These are phyloP conservation scores for Gryllus longicercus DNA, from an alignment of 2,888 invertebrate genomes.

Conservation along the genomic window DNA sequence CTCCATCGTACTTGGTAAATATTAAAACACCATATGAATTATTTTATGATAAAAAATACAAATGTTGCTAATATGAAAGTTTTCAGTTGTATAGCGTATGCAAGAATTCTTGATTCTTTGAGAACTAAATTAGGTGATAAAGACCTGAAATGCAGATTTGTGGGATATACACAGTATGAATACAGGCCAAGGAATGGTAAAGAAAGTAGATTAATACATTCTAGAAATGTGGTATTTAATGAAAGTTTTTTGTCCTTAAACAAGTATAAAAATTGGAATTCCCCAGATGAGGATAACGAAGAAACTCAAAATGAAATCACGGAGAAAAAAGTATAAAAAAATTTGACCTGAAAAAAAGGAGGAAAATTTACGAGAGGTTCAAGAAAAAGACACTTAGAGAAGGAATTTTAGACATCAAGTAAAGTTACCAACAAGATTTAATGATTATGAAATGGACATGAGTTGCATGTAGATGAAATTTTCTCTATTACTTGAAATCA, in stretches of 20 bases:
- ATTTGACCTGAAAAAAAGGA: not conserved
- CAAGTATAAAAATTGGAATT: slow-evolving; percentile 19
- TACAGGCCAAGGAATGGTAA: not conserved
- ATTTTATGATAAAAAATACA: slow-evolving; percentile 45
- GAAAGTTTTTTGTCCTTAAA: no score
- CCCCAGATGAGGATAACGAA: not conserved
- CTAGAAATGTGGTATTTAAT: no score
- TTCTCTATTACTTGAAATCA: no score
- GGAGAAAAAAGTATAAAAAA: not conserved
- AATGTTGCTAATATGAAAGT: slow-evolving; percentile 41
- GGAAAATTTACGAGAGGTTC: not conserved
- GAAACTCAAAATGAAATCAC: not conserved
- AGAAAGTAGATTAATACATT: no score
- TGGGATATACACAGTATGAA: not conserved
- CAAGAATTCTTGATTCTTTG: not conserved
- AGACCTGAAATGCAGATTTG: not conserved
- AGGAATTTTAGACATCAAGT: no score
- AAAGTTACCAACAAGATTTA: no score
- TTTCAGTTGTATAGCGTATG: slow-evolving; percentile 41
- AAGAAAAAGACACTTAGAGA: not conserved
- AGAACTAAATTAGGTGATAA: not conserved
- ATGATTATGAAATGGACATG: no score
- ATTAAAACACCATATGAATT: slow-evolving; percentile 45
- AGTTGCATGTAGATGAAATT: no score
- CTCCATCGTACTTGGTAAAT: slow-evolving; percentile 41